Evolutionary conservation across 2,888 invertebrate genomes (phyloP).

Genomic region (Dione vanillae): DNA sequence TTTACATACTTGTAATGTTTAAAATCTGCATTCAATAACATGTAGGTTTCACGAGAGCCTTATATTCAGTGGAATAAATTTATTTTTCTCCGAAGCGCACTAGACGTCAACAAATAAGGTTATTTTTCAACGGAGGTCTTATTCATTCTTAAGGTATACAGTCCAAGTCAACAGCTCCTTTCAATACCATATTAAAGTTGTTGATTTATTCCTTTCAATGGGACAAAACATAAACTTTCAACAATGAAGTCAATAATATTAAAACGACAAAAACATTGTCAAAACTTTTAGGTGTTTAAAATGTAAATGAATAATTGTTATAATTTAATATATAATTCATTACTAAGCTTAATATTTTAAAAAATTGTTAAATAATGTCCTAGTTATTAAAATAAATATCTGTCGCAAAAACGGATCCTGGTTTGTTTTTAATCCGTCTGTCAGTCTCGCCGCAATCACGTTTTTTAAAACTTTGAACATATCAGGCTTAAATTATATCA

Average conservation of each 20-base stretch:
- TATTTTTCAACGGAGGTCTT: slow-evolving; percentile 76
- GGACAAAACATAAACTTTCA: neutral
- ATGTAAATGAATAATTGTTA: neutral
- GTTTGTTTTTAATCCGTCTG: too few species aligned
- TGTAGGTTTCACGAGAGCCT: slow-evolving; percentile 63
- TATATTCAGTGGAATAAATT: slow-evolving; percentile 74
- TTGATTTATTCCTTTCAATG: slow-evolving; percentile 36
- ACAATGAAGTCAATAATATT: slow-evolving; percentile 3
- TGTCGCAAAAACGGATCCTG: too few species aligned
- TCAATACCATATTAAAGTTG: slow-evolving; percentile 46
- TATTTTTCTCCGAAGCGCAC: slow-evolving; percentile 76
- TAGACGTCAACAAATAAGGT: slow-evolving; percentile 82
- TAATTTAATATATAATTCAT: neutral
- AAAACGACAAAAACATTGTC: neutral
- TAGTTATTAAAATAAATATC: too few species aligned
- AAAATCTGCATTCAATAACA: slow-evolving; percentile 46
- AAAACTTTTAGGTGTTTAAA: slow-evolving; percentile 4
- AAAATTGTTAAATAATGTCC: too few species aligned
- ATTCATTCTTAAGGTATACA: slow-evolving; percentile 64
- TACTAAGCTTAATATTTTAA: too few species aligned
- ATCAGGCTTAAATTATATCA: too few species aligned
- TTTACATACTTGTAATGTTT: slow-evolving; percentile 16
- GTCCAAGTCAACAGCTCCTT: slow-evolving; percentile 49
- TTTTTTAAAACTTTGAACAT: too few species aligned
- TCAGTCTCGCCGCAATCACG: too few species aligned